Evolutionary conservation across 1,140 invertebrate species (phyloP).

Genomic region (Drosophila punjabiensis): DNA sequence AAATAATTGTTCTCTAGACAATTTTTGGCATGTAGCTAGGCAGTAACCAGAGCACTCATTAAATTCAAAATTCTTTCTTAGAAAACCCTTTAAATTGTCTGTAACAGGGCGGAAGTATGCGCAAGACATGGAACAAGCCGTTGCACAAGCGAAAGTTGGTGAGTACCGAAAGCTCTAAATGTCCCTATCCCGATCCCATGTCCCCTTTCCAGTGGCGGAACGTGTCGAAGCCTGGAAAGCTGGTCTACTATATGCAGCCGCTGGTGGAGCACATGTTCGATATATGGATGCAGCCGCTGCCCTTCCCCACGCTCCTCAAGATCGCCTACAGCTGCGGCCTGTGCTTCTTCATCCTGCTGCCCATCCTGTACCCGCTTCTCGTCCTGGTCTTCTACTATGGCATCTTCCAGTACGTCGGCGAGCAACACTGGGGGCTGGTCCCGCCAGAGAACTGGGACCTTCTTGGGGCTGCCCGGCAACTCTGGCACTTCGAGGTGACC

Average conservation of each 20-base stretch:
- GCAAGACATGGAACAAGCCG: conserved; percentile 65
- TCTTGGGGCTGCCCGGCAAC: conserved; percentile 17
- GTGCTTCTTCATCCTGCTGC: conserved; percentile 62
- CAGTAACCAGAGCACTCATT: background rate
- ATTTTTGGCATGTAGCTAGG: background rate
- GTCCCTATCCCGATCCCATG: background rate
- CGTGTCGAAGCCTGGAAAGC: conserved; percentile 39
- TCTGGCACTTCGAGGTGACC: conserved; percentile 60
- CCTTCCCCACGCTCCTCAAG: conserved; percentile 68
- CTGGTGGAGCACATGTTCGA: conserved; percentile 56
- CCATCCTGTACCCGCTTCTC: conserved; percentile 53
- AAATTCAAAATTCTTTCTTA: conserved; percentile 7
- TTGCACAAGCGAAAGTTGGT: conserved; percentile 71
- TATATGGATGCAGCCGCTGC: conserved; percentile 67
- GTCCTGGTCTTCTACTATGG: conserved; percentile 56
- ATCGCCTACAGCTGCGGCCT: conserved; percentile 47
- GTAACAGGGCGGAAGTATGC: conserved; percentile 43
- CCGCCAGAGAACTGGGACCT: conserved; percentile 42
- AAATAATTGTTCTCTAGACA: background rate
- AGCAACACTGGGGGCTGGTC: conserved; percentile 31
- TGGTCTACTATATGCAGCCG: conserved; percentile 72
- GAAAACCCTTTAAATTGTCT: conserved; percentile 26
- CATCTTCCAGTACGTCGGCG: conserved; percentile 53
- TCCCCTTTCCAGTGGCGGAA: conserved; percentile 42
- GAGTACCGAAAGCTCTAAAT: conserved; percentile 3